Base-by-base conservation (phyloP, 2,113 vertebrate genomes). In the Pipa parva region DNA sequence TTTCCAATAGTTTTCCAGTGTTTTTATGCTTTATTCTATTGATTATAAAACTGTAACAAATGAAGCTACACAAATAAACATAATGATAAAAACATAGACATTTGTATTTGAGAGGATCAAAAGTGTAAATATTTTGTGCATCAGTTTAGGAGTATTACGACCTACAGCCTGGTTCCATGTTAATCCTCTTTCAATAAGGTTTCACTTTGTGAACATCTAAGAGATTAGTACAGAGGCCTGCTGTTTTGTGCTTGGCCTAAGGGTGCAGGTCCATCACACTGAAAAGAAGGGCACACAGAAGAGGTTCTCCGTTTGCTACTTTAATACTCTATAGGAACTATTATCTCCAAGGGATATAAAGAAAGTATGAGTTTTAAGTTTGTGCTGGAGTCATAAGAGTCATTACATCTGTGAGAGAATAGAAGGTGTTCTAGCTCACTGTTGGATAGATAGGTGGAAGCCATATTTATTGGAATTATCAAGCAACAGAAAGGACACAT, bases 101-200 rank as follows among this genome's bases (percentile, higher is more conserved):
- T n/a, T n/a, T n/a, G n/a, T n/a, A n/a, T n/a, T n/a, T n/a, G n/a
- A n/a, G n/a, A 42, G 7, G 39, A n/a, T 42, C 39, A 42, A 17
- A n/a, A n/a, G 39, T 15, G n/a, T 42, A 42, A 42, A 42, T 15
- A 24, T 49, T 49, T 24, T 49, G 46, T 6, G 18, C 46, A 49
- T 20, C 46, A 49, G 5, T 22, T 49, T 22, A 49, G 21, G 18
- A 20, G 12, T 5, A 42, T 12, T 59, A 57, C 51, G 31, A 28
- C 49, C 22, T 45, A 17, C 64, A 24, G 31, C 22, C 31, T 52
- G 57, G 24, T 15, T 60, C 24, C 24, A 37, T 29, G 25, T n/a
- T 69, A 69, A 69, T 69, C 56, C 46, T 46, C 65, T 69, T 69
- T 60, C 24, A 52, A n/a, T 28, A 39, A 18, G 20, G 45, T 59